Evolutionary conservation across 2,888 invertebrate species (phyloP).

Genomic region (Liopterus haemorrhoidalis): DNA sequence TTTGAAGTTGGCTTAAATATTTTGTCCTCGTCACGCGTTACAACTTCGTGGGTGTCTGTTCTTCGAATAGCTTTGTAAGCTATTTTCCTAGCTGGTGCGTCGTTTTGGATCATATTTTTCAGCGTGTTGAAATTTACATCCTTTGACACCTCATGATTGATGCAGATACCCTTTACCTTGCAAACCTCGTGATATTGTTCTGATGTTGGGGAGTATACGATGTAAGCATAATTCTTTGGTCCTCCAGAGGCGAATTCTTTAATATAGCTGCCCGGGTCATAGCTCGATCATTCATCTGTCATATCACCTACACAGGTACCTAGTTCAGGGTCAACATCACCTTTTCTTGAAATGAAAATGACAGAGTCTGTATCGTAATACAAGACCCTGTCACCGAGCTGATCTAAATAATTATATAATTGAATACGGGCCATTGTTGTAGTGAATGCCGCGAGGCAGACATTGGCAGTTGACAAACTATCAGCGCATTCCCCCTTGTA

Average conservation of each 20-base stretch:
- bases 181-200: slow-evolving; percentile 2
- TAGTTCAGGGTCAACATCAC: slow-evolving; percentile 28
- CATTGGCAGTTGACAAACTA: slow-evolving; percentile 31
- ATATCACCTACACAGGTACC: slow-evolving; percentile 39
- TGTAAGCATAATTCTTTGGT: slow-evolving; percentile 39
- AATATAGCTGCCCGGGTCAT: slow-evolving; percentile 32
- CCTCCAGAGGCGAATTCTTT: slow-evolving; percentile 36
- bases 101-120: not conserved
- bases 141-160: slow-evolving; percentile 19
- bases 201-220: slow-evolving; percentile 22
- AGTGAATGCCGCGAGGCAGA: slow-evolving; percentile 38
- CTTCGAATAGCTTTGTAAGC: not conserved
- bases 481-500: slow-evolving; percentile 25
- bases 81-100: not conserved
- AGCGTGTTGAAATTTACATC: slow-evolving; percentile 18
- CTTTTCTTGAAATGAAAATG: slow-evolving; percentile 30
- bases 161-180: slow-evolving; percentile 14
- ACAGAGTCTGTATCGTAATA: slow-evolving; percentile 42
- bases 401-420: slow-evolving; percentile 33
- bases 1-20: too few species aligned
- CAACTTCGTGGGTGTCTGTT: not conserved
- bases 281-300: slow-evolving; percentile 35
- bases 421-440: slow-evolving; percentile 30
- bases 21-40: not conserved
- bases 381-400: slow-evolving; percentile 34